These are phyloP conservation scores for Cotesia glomerata DNA, from an alignment of 1,140 invertebrate species.

Conservation along the genomic window DNA sequence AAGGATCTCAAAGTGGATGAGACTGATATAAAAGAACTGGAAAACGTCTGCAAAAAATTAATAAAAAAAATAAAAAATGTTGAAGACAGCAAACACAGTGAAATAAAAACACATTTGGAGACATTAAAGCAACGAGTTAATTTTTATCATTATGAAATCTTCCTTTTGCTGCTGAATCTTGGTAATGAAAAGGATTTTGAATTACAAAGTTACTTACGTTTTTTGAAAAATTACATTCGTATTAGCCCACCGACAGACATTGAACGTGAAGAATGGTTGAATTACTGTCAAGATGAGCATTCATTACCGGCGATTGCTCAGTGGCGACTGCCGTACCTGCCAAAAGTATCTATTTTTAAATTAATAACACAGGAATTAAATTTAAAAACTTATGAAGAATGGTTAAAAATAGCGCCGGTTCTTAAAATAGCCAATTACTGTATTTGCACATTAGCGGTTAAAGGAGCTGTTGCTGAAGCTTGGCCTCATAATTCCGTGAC, in stretches of 20 bases:
- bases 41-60: constrained; percentile 44
- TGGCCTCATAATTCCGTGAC: constrained; percentile 30
- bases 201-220: constrained; percentile 45
- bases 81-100: constrained; percentile 44
- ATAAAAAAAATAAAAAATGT: not conserved
- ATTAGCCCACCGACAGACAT: constrained; percentile 44
- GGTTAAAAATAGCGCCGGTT: constrained; percentile 53
- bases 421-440: constrained; percentile 52
- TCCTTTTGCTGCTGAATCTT: constrained; percentile 53
- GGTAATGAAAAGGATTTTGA: constrained; percentile 40
- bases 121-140: constrained; percentile 47
- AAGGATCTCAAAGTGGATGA: constrained; percentile 42
- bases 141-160: constrained; percentile 61
- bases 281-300: constrained; percentile 46
- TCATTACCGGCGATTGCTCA: constrained; percentile 54
- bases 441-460: constrained; percentile 58
- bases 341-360: constrained; percentile 46
- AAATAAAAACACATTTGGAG: constrained; percentile 38
- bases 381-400: constrained; percentile 57
- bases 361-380: constrained; percentile 57
- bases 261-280: constrained; percentile 54
- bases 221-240: constrained; percentile 51
- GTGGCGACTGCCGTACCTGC: constrained; percentile 56
- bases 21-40: constrained; percentile 42
- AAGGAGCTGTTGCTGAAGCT: constrained; percentile 44